Base-by-base conservation (phyloP, 2,888 invertebrate genomes). In the Antitype chi region DNA sequence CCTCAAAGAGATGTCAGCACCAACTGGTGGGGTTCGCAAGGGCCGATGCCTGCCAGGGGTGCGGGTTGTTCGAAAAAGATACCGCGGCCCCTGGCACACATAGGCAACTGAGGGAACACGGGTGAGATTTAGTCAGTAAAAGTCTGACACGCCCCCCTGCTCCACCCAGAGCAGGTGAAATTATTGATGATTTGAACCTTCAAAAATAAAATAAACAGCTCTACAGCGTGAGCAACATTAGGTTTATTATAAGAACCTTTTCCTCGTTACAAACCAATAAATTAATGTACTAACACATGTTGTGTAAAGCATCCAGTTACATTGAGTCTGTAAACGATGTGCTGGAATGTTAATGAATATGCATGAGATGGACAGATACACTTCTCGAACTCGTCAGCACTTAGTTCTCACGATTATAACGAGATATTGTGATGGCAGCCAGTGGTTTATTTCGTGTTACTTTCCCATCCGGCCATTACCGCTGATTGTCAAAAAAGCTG, bases 391-490 rank as follows among this genome's bases (percentile, higher is more conserved):
- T 43, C 25, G 32, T 11, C 66, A 15, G 25, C 23, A 55, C 38
- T 55, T 52, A 25, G 59, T 79, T 81, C 76, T 67, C 70, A 75
- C 76, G 78, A 81, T 78, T 28, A 63, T 64, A 49, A 67, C 55
- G 59, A 78, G 70, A 75, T 77, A 76, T 64, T 60, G 64, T 74
- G 64, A 73, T 60, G 52, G n/a, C 55, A 55, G 59, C n/a, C 32
- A 25, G 32, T 71, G 68, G 63, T 75, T 76, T 70, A 78, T 81
- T 88, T 69, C 32, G 71, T 57, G 73, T 68, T 70, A 79, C 77
- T 84, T 78, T 86, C 76, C 70, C 81, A 81, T 88, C 88, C 87
- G 87, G 82, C 32, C 62, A 74, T 78, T 81, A 86, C 68, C 49
- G 66, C 64, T 55, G 53, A 25, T 68, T 84, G 75, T 75, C 73